Evolutionary conservation across 1,140 invertebrate genomes (phyloP), one percentile per base, ranked within the genome.

Genomic region (Tyrophagus putrescentiae): DNA sequence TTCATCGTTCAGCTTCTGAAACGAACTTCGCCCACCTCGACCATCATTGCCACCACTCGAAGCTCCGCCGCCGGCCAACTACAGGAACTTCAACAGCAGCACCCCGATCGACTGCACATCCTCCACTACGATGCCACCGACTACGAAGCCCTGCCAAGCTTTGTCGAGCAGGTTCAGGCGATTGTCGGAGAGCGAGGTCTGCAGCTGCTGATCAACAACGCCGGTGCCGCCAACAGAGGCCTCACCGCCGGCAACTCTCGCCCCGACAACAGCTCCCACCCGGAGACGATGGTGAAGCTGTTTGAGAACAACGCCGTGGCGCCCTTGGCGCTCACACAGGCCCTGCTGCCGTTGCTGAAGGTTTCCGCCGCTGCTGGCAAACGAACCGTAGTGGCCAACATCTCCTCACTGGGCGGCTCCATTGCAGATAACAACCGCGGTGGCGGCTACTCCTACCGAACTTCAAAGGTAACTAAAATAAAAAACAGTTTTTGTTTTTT

Each of bases 141-240:
- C 52, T 65, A 64, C 60, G 48, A 25, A 31, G 57, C 44, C 31
- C 65, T 64, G 45, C 29, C 32, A 9, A 28, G 31, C 18, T 13
- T 64, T 11, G 62, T 59, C 57, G 16, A 45, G 53, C 16, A 60
- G 23, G 62, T 68, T 4, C 29, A 62, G 25, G 33, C 65, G 65
- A 76, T 61, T 36, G 77, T 85, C 1, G 78, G 80, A 48, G 75
- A 79, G 11, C 67, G 75, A 50, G 87, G 87, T 4, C 71, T 92
- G 0, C 88, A 89, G 71, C 75, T 90, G 23, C 72, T 93, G 0
- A 80, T 91, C 41, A 92, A 91, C 68, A 92, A 89, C 76, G 87
- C 87, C 39, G 87, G 85, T 16, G 73, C 84, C 25, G 76, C 80
- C 1, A 78, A 81, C 1, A 85, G 83, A 70, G 87, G 82, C 60